phyloP scores from a whole-genome alignment of 2,113 vertebrate species.

The Miniopterus natalensis region DNA sequence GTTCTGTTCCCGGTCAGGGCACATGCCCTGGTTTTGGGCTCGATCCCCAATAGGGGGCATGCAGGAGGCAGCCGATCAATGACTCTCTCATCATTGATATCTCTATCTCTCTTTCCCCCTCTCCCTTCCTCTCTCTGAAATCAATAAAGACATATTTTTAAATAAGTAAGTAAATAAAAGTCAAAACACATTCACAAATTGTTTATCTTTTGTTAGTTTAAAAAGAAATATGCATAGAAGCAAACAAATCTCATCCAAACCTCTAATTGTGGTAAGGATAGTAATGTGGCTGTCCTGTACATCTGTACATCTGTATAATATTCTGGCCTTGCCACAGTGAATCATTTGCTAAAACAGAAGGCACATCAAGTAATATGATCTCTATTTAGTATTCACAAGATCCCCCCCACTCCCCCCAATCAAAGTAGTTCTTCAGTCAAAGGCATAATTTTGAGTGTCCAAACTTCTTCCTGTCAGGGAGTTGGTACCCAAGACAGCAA shows the following conservation, averaged over 20 bases:
- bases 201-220: not conserved
- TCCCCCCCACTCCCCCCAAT: not conserved
- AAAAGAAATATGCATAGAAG: not conserved
- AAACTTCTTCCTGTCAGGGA: not conserved
- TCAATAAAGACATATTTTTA: too few relatives aligned
- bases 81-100: too few relatives aligned
- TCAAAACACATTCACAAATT: not conserved
- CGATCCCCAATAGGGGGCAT: too few relatives aligned
- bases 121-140: too few relatives aligned
- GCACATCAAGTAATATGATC: not conserved
- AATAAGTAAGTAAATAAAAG: too few relatives aligned
- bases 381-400: not conserved
- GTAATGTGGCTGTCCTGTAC: not conserved
- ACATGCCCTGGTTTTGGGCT: too few relatives aligned
- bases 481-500: not conserved
- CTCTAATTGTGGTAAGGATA: not conserved
- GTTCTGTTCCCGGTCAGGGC: too few relatives aligned
- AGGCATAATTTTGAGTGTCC: not conserved
- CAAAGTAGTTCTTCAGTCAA: not conserved
- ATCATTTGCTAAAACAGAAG: not conserved
- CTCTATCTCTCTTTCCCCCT: too few relatives aligned
- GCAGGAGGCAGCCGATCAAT: too few relatives aligned
- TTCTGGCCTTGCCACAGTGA: not conserved
- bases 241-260: not conserved
- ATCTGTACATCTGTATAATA: not conserved